Evolutionary conservation across 2,888 invertebrate genomes (phyloP).

Genomic region (Conistra vaccinii): DNA sequence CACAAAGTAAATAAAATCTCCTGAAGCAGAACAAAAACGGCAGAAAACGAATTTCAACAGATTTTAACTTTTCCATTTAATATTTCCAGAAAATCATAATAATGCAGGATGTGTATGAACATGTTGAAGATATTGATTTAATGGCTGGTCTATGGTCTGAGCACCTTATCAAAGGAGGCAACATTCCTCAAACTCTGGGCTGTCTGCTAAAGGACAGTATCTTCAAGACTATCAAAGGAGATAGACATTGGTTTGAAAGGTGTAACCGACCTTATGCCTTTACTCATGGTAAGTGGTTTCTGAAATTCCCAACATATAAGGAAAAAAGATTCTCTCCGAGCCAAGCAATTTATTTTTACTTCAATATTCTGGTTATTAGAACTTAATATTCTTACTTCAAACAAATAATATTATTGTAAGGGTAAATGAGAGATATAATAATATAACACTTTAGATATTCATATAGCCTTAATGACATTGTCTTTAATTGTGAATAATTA

Average conservation of each 20-base stretch:
- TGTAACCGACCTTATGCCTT: constrained; percentile 30
- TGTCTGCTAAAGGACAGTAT: constrained; percentile 96
- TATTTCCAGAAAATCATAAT: constrained; percentile 68
- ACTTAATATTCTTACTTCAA: not conserved
- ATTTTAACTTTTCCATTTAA: not conserved
- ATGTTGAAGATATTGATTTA: constrained; percentile 95
- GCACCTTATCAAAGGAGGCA: constrained; percentile 94
- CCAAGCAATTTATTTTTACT: not conserved
- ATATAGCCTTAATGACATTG: not conserved
- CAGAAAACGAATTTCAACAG: not conserved
- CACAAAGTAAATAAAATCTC: not conserved
- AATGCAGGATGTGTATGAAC: constrained; percentile 74
- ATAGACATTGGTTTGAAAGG: constrained; percentile 76
- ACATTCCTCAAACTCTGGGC: constrained; percentile 96
- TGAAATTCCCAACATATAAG: not conserved
- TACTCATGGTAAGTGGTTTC: constrained; percentile 11
- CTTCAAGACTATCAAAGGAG: constrained; percentile 94
- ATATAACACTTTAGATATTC: not conserved
- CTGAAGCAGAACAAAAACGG: not conserved
- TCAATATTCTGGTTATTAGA: not conserved
- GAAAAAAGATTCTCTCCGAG: too few relatives aligned
- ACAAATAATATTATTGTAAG: not conserved
- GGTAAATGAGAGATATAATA: too few relatives aligned
- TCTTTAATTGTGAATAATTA: too few relatives aligned
- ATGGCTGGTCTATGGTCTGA: constrained; percentile 97